Evolutionary conservation across 2,113 vertebrate species (phyloP).

Genomic region (Candoia aspera): DNA sequence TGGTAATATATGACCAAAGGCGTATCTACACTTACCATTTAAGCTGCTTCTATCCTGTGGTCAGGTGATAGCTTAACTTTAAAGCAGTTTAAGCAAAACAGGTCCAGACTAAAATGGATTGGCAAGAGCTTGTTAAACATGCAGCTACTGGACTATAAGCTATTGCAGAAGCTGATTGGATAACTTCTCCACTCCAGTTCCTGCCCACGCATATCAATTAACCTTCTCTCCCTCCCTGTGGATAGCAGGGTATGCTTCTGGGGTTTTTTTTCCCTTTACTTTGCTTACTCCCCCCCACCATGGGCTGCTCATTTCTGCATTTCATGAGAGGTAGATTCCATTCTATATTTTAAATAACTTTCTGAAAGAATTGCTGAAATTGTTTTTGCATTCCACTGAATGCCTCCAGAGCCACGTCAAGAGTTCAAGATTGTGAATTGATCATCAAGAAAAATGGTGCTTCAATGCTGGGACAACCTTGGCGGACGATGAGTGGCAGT

Average conservation of each 20-base stretch:
- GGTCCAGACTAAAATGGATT: not conserved
- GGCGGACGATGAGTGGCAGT: not conserved
- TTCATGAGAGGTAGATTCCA: not conserved
- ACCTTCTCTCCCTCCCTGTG: not conserved
- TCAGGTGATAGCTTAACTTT: not conserved
- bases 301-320: not conserved
- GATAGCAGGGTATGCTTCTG: not conserved
- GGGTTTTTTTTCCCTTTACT: not conserved
- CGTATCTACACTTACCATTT: not conserved
- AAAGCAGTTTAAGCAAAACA: not conserved
- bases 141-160: not conserved
- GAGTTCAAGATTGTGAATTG: not conserved
- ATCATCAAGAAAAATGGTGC: not conserved
- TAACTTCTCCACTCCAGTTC: not conserved
- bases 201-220: not conserved
- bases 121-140: not conserved
- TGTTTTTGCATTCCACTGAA: not conserved
- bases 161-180: not conserved
- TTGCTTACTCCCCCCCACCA: not conserved
- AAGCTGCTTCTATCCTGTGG: not conserved
- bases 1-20: not conserved
- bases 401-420: not conserved
- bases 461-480: not conserved
- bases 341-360: not conserved
- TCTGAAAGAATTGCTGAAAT: not conserved